These are phyloP conservation scores for Eurosta solidaginis DNA, from an alignment of 1,140 invertebrate species.

Conservation along the genomic window DNA sequence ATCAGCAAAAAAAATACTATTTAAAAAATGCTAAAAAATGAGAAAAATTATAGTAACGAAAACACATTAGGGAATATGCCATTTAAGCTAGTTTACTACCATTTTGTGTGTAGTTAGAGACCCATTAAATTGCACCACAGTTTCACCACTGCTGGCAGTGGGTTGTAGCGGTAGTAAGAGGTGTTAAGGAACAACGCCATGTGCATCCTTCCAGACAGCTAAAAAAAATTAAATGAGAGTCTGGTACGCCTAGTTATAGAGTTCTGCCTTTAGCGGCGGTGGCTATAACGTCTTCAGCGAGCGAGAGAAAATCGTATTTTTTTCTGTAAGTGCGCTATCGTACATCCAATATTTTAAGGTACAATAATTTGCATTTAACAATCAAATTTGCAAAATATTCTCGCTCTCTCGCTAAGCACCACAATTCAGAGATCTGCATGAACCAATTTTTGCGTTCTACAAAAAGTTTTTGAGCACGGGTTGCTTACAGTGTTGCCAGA, in stretches of 20 bases:
- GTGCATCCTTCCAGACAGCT: too few species aligned
- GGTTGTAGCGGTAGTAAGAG: not conserved
- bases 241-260: too few species aligned
- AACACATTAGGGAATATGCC: not conserved
- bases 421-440: too few species aligned
- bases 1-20: not conserved
- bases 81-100: not conserved
- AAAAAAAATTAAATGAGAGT: too few species aligned
- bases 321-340: not conserved
- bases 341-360: not conserved
- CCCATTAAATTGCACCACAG: not conserved
- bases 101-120: not conserved
- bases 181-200: too few species aligned
- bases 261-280: too few species aligned
- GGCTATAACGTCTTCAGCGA: too few species aligned
- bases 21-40: too few species aligned
- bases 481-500: too few species aligned
- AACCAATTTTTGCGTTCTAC: too few species aligned
- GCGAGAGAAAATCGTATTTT: not conserved
- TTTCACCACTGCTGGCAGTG: conserved; percentile 17
- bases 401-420: not conserved
- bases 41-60: too few species aligned
- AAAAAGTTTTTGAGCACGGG: too few species aligned
- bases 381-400: not conserved
- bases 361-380: conserved; percentile 3